Evolutionary conservation across 2,888 invertebrate species (phyloP), one percentile per base, ranked within the genome.

Genomic region (Drosophila parthenogenetica): DNA sequence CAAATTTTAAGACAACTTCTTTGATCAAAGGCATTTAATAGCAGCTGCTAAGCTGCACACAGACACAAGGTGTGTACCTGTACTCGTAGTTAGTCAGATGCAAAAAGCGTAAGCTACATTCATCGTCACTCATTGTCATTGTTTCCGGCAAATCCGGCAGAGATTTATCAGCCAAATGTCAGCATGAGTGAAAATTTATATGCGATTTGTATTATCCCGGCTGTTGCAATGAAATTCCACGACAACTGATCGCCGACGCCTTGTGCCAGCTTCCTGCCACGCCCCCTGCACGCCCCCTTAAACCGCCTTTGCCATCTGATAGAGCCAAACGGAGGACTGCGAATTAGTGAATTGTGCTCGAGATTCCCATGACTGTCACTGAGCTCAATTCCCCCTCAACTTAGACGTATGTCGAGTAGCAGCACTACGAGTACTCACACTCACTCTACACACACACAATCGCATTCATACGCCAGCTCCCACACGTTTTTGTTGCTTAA

Each of bases 161-260:
- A 86, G 88, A 86, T 89, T 87, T 89, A 87, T 84, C 85, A 89
- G 90, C 73, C 82, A 87, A 90, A 80, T 90, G 90, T 90, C 89
- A 89, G 81, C 81, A 79, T 64, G 77, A 77, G 76, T 75, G 77
- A 71, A 85, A 86, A 89, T 90, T 89, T 90, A 90, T 90, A 81
- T 75, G 84, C 89, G 67, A 63, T 66, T 63, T 55, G 73, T 61
- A 68, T 63, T 59, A 60, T 65, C 54, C 50, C 70, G 61, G 59
- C 67, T 70, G 60, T 32, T 66, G 63, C 71, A 75, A 48, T 48
- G 63, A 59, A 68, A 65, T 37, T 68, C 51, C 64, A 68, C 60
- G 82, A 75, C 85, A 87, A 75, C 81, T 84, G 81, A 87, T 82
- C 81, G 72, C 48, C 51, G 60, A 46, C 70, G 17, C 57, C 51